Base-by-base conservation (phyloP, 2,113 vertebrate genomes). In the Tylochromis polylepis region DNA sequence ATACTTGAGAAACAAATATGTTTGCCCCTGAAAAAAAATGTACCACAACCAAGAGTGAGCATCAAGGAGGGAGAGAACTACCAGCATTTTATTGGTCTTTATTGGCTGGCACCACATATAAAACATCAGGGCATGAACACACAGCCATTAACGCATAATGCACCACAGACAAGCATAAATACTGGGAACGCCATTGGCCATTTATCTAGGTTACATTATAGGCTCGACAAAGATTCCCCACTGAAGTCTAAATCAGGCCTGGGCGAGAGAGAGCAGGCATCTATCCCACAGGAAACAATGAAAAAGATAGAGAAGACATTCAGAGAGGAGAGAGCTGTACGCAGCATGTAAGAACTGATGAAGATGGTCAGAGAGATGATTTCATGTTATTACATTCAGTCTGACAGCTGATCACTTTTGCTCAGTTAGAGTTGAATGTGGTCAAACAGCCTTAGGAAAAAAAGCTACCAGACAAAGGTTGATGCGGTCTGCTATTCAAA, bases 401-500 rank as follows among this genome's bases (percentile, higher is more conserved):
- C 60, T 38, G 34, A 65, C 11, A 38, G 20, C 34, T 65, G 20
- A 38, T 38, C 60, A 38, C 6, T 62, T 65, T n/a, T 65, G 34
- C 31, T 65, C 60, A 0, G 60, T 65, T 65, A 65, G 10, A 65
- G 0, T 2, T 38, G 34, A 65, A 65, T 38, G 60, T 65, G 34
- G 60, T 65, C 5, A 36, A 36, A 36, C 5, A 36, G 5, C 31
- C 31, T 31, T 31, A 31, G 31, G 5, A 31, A 31, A 31, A 65
- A 65, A 65, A 36, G 3, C 60, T 65, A 65, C 31, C 36, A 36
- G 31, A n/a, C 18, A 22, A 65, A 65, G 11, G 60, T 65, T 29
- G 34, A 34, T 62, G 29, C 34, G 20, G 59, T 12, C 59, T 62
- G 29, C 60, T 36, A n/a, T 65, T 65, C 38, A 65, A 38, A 65